phyloP scores from a whole-genome alignment of 2,797 vertebrate species.

The Gambelia wislizenii region DNA sequence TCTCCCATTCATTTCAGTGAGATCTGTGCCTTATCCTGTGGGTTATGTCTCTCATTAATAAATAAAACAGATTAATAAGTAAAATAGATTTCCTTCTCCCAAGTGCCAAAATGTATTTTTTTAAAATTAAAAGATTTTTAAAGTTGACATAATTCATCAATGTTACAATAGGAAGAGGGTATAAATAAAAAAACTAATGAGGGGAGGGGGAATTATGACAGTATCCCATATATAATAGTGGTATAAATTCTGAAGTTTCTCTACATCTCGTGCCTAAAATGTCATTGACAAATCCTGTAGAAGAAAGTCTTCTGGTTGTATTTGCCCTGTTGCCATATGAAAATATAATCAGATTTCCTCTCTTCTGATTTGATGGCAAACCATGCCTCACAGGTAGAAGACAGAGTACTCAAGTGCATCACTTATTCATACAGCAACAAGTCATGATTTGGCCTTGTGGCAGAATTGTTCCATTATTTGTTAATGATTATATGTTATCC shows the following conservation, averaged over 20 bases:
- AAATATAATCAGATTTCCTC: no score
- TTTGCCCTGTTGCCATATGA: neutral
- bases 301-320: neutral
- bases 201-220: no score
- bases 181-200: no score
- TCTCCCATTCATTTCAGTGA: neutral
- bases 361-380: neutral
- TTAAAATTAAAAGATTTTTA: no score
- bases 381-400: neutral
- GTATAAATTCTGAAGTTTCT: no score
- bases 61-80: neutral
- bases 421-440: neutral
- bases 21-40: neutral
- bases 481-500: neutral
- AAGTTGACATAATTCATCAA: no score
- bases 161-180: no score
- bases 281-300: neutral
- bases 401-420: neutral
- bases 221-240: no score
- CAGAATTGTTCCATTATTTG: neutral
- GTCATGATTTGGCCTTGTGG: neutral
- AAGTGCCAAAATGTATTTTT: neutral
- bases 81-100: neutral
- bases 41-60: neutral
- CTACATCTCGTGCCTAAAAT: neutral